Evolutionary conservation across 2,113 vertebrate species (phyloP), one percentile per base, ranked within the genome.

Genomic region (Verasper variegatus): DNA sequence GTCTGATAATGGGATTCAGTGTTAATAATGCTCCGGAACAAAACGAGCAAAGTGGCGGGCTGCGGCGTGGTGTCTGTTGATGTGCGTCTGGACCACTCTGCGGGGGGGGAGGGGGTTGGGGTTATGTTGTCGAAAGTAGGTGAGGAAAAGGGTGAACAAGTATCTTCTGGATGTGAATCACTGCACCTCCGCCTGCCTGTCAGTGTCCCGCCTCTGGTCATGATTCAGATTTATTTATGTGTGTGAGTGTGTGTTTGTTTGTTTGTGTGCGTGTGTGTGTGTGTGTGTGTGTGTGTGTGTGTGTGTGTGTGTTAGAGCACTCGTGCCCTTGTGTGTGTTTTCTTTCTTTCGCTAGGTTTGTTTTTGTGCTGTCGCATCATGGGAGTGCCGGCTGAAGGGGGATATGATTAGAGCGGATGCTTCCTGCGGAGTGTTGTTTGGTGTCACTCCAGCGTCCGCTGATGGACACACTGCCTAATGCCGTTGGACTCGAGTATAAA

Each of bases 401-500:
- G 59, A 80, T 83, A 76, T 86, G 88, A 90, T 90, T 84, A 86
- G 82, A 89, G 78, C 40, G 81, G 86, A 88, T 83, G 83, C 80
- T 89, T 92, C 84, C 86, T 45, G 71, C 37, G 23, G 68, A 80
- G 80, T 60, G 76, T 75, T 69, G 79, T 82, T 83, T 82, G 74
- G 77, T 85, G 87, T 88, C 83, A 78, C 54, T 59, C 72, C 87
- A 82, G 65, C 10, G 63, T 76, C 58, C 35, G 24, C 73, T 91
- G 90, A 93, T 81, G 78, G 91, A 93, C 89, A 75, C 23, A n/a
- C 68, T 47, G 85, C 82, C 81, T 91, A 88, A 92, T 90, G 82
- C 76, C 88, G 86, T 86, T 82, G 85, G 91, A 89, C 85, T 84
- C 23, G 10, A 72, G 83, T 54, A 77, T 87, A 82, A 90, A 92